Conservation (phyloP, 1,140 invertebrate species). For the Neodiprion fabricii region DNA sequence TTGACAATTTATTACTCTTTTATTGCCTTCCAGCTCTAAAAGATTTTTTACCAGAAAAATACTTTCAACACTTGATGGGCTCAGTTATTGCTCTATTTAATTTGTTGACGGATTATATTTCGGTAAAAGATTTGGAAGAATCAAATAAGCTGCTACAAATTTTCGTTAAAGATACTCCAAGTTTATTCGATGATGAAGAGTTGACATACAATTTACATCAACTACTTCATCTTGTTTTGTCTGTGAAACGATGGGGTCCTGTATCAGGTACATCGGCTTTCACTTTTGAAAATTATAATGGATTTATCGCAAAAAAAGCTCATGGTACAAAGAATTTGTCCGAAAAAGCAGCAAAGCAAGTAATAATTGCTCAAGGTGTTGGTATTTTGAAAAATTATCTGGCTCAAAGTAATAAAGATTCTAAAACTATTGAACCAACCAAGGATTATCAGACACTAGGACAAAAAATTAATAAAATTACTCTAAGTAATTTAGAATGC, state of each 20-base stretch:
- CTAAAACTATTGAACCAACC: no score
- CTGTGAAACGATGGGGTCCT: conserved; percentile 28
- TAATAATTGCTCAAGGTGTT: conserved; percentile 3
- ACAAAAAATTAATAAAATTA: no score
- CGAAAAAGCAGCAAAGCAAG: conserved; percentile 21
- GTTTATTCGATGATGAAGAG: conserved; percentile 26
- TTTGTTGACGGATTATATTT: conserved; percentile 29
- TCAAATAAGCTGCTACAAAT: conserved; percentile 28
- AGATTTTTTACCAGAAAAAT: conserved; percentile 30
- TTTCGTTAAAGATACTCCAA: conserved; percentile 30
- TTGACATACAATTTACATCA: conserved; percentile 32
- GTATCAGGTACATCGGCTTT: conserved; percentile 22
- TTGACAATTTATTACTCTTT: conserved; percentile 31
- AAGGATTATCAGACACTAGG: no score
- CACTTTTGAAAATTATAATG: conserved; percentile 32
- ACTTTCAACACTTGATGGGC: conserved; percentile 36
- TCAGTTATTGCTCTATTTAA: conserved; percentile 28
- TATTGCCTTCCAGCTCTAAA: conserved; percentile 29
- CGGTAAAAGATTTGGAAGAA: conserved; percentile 23
- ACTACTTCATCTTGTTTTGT: conserved; percentile 21
- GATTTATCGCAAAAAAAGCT: conserved; percentile 23
- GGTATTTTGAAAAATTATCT: neutral
- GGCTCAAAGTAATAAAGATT: no score
- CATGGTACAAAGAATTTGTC: conserved; percentile 29
- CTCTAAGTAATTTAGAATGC: no score